A percentile compares a stretch with the other conserved stretches of the same genome.
phyloP scores from a whole-genome alignment of 2,797 vertebrate species.

The Urophycis tenuis region DNA sequence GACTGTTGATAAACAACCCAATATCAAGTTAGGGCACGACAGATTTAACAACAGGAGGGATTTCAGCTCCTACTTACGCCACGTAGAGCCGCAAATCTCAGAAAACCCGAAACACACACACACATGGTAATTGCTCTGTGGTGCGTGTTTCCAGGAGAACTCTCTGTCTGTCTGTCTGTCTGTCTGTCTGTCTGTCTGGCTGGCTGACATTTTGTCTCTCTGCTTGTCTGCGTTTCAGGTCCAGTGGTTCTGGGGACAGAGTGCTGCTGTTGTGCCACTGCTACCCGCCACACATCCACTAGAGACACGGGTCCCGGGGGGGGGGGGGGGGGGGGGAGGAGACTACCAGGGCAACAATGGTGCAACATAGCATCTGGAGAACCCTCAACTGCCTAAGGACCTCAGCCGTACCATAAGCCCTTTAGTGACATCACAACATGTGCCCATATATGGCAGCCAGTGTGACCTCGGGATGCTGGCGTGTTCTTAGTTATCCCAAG shows the following conservation, averaged over 20 bases:
- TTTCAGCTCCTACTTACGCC: neutral
- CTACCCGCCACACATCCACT: neutral
- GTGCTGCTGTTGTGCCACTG: neutral
- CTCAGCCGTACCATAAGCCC: neutral
- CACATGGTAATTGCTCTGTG: neutral
- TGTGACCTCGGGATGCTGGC: neutral
- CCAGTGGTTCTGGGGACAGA: neutral
- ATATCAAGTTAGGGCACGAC: neutral
- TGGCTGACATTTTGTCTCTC: neutral
- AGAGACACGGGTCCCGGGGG: neutral
- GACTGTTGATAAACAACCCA: neutral
- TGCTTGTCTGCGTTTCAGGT: neutral
- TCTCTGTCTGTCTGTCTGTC: neutral
- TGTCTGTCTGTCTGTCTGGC: conserved; percentile 4
- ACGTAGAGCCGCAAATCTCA: neutral
- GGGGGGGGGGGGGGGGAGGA: neutral
- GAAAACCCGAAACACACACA: neutral
- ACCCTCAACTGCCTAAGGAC: neutral
- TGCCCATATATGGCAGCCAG: neutral
- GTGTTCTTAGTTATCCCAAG: neutral
- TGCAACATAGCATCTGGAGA: neutral
- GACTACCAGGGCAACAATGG: neutral
- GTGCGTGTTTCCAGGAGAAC: neutral
- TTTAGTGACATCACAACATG: neutral
- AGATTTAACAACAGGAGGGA: neutral